Percentiles rank a stretch among this genome's conserved stretches.
phyloP scores from a whole-genome alignment of 2,797 vertebrate genomes.

The Avahi laniger region DNA sequence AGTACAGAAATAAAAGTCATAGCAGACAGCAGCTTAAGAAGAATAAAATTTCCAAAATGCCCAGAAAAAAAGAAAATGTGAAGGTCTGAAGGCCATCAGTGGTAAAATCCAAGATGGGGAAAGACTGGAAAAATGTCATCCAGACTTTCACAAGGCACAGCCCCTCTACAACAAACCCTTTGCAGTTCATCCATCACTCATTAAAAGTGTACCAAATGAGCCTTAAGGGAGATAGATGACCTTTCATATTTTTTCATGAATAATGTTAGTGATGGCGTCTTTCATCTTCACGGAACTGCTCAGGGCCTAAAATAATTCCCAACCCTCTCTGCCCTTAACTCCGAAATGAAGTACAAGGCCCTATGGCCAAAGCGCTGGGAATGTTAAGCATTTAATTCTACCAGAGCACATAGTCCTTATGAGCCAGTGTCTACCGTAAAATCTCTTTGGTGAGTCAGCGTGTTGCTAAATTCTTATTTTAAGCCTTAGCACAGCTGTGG shows the following conservation, averaged over 20 bases:
- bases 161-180: not conserved
- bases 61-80: not conserved
- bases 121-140: not conserved
- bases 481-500: constrained; percentile 50
- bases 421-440: constrained; percentile 34
- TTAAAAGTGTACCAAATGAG: constrained; percentile 56
- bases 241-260: constrained; percentile 49
- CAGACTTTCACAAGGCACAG: not conserved
- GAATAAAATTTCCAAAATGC: constrained; percentile 9
- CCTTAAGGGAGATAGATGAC: constrained; percentile 7
- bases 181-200: not conserved
- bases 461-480: constrained; percentile 58
- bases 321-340: not conserved
- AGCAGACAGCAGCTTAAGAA: not conserved
- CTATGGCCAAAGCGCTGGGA: not conserved
- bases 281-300: constrained; percentile 1
- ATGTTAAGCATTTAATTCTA: constrained; percentile 49
- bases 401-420: not conserved
- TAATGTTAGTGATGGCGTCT: constrained; percentile 34
- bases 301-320: constrained; percentile 29
- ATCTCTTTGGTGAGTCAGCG: not conserved
- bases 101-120: not conserved
- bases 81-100: not conserved
- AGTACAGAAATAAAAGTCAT: not conserved
- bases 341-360: not conserved